Evolutionary conservation across 2,888 invertebrate species (phyloP).

Genomic region (Ophion ventricosus): DNA sequence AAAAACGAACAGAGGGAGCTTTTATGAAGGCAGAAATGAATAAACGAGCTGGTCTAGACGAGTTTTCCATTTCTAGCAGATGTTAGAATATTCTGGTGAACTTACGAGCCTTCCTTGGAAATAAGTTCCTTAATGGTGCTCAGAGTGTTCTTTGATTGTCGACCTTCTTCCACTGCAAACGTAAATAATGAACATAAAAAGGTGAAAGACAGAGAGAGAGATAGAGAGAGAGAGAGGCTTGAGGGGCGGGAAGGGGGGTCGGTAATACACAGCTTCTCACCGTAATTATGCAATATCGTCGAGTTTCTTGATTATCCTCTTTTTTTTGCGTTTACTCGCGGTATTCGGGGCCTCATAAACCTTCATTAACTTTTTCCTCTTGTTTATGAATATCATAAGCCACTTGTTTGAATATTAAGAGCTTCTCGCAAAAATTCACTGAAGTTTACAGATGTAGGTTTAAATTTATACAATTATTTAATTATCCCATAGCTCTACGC

Average conservation of each 20-base stretch:
- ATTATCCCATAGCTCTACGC: background rate
- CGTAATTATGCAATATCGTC: conserved; percentile 7
- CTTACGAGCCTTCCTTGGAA: conserved; percentile 86
- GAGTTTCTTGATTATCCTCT: conserved; percentile 12
- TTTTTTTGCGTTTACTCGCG: conserved; percentile 9
- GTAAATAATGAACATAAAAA: conserved; percentile 65
- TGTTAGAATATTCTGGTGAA: conserved; percentile 67
- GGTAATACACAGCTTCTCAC: conserved; percentile 9
- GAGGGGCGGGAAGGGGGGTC: background rate
- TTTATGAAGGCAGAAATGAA: conserved; percentile 30
- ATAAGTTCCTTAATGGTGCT: conserved; percentile 85
- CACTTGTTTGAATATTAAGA: background rate
- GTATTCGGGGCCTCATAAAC: background rate
- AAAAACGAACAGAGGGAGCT: background rate
- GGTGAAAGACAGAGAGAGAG: too few species aligned
- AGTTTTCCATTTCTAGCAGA: conserved; percentile 1
- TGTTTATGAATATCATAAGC: background rate
- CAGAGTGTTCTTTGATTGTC: conserved; percentile 88
- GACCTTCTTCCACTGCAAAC: conserved; percentile 89
- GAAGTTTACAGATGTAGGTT: background rate
- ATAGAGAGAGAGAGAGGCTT: background rate
- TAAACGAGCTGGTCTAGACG: background rate
- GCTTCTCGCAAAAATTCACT: too few species aligned
- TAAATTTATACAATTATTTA: background rate
- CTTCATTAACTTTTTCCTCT: background rate